Evolutionary conservation across 2,888 invertebrate species (phyloP).

Genomic region (Clistopyga incitator): DNA sequence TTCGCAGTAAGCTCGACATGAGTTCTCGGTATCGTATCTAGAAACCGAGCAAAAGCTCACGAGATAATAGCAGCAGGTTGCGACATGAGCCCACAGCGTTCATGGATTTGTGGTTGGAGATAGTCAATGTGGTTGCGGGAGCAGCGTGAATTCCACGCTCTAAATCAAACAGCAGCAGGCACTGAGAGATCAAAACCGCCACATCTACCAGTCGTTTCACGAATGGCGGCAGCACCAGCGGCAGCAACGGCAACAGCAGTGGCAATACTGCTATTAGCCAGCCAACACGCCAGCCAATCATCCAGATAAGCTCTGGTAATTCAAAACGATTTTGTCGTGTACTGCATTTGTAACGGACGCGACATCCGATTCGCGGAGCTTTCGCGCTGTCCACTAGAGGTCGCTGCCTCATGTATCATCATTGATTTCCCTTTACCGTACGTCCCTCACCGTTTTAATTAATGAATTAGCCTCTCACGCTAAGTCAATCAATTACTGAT

Average conservation of each 20-base stretch:
- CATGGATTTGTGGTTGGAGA: slow-evolving; percentile 18
- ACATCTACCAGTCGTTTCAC: slow-evolving; percentile 3
- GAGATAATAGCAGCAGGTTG: slow-evolving; percentile 9
- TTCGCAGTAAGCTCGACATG: neutral
- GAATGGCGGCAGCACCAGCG: slow-evolving; percentile 16
- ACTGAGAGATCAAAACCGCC: slow-evolving; percentile 59
- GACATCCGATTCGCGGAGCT: slow-evolving; percentile 40
- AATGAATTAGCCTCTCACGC: slow-evolving; percentile 32
- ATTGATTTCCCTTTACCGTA: slow-evolving; percentile 42
- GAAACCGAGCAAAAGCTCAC: neutral
- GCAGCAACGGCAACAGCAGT: slow-evolving; percentile 14
- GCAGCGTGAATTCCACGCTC: slow-evolving; percentile 38
- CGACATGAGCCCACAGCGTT: neutral
- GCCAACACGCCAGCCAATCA: slow-evolving; percentile 43
- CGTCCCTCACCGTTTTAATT: slow-evolving; percentile 41
- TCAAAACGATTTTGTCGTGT: slow-evolving; percentile 62
- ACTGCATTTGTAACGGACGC: slow-evolving; percentile 43
- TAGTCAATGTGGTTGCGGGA: slow-evolving; percentile 20
- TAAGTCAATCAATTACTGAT: slow-evolving; percentile 16
- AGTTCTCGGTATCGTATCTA: slow-evolving; percentile 1
- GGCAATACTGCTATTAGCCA: slow-evolving; percentile 27
- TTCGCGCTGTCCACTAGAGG: slow-evolving; percentile 5
- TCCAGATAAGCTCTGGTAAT: slow-evolving; percentile 63
- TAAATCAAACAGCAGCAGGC: slow-evolving; percentile 63
- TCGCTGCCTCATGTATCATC: slow-evolving; percentile 9